phyloP scores from a whole-genome alignment of 1,140 invertebrate species.

The Anoplolepis gracilipes region DNA sequence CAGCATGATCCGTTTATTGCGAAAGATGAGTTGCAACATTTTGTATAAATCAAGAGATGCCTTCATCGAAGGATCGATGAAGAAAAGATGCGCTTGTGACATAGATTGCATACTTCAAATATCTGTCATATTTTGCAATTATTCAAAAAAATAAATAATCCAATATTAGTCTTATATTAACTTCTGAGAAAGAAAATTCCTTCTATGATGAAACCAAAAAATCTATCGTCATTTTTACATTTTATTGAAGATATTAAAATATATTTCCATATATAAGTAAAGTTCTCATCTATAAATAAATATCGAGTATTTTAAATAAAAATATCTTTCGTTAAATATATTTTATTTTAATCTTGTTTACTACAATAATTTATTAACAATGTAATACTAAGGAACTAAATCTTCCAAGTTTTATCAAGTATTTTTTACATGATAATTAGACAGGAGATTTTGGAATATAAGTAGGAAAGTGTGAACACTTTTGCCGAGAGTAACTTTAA shows the following conservation, averaged over 20 bases:
- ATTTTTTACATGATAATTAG: slow-evolving; percentile 8
- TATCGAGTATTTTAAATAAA: too few species aligned
- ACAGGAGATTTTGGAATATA: background rate
- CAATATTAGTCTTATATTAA: background rate
- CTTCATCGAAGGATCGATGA: too few species aligned
- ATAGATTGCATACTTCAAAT: background rate
- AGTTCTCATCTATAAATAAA: background rate
- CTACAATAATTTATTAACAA: slow-evolving; percentile 3
- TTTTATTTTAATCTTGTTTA: background rate
- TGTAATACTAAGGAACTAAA: slow-evolving; percentile 25
- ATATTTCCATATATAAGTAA: background rate
- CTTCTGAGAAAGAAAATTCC: background rate
- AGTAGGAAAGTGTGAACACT: background rate
- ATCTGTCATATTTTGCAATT: background rate
- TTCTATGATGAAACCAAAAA: background rate
- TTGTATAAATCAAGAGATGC: background rate
- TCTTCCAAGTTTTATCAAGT: slow-evolving; percentile 13
- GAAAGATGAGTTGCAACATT: slow-evolving; percentile 26
- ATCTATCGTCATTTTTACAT: background rate
- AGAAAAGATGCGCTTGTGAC: background rate
- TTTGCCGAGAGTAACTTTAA: slow-evolving; percentile 22
- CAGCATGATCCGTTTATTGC: slow-evolving; percentile 10
- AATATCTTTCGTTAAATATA: background rate
- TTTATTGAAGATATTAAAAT: slow-evolving; percentile 5
- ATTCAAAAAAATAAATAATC: background rate